Base-by-base conservation (phyloP, 2,113 vertebrate species). In the Lamprologus tigripictilis region DNA sequence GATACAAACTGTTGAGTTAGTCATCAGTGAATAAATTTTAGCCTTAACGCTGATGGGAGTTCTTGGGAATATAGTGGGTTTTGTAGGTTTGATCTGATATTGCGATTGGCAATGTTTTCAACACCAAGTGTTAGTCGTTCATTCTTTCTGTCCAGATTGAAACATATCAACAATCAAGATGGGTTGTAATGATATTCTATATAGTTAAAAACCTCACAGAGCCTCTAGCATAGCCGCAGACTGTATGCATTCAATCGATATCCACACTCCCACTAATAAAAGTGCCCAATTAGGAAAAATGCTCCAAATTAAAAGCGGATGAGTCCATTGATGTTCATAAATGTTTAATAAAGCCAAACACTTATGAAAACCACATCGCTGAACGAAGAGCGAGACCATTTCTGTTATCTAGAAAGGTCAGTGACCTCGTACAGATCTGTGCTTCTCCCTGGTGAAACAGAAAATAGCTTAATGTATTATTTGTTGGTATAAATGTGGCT, bases 371-470 rank as follows among this genome's bases (percentile, higher is more conserved):
- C 4, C 26, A 11, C 40, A 8, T 61, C 8, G 80, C 42, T 80
- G 9, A 57, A 28, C 9, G 1, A 49, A 82, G 81, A 93, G 90
- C 4, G 92, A 94, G 91, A 92, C 82, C 6, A 26, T 66, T 82
- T 89, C 55, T 89, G 37, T 79, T 40, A 2, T 45, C 7, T 23
- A 42, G 85, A 90, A 79, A 87, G 28, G 94, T 95, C 84, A 61
- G 16, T 93, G 94, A 93, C 85, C 88, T 88, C 89, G 28, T 14
- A 21, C 16, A 37, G 4, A 61, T 33, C 45, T 66, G 23, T 80
- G 16, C 16, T 80, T 83, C 53, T 57, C n/a, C 19, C 31, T 11
- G 31, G 28, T 19, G 12, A 14, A 45, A 47, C 9, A 35, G 13
- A 45, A 21, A 10, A 31, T 3, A 21, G 10, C 1, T 37, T 66